phyloP scores from a whole-genome alignment of 2,113 vertebrate species.

The Ophthalmolycus amberensis region DNA sequence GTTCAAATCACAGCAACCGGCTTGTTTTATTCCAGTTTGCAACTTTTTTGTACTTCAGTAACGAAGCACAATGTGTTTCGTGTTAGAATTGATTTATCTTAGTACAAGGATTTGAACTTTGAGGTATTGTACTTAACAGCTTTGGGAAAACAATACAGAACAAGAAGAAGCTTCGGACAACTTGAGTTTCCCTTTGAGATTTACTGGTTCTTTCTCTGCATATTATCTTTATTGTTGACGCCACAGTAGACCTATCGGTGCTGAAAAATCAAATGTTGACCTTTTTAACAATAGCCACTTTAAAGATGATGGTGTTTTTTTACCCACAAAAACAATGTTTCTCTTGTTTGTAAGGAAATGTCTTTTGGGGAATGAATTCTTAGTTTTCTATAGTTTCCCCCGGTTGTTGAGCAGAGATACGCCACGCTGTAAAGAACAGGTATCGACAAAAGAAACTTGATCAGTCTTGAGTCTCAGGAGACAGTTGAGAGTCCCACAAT shows the following conservation, averaged over 20 bases:
- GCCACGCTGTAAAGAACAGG: not conserved
- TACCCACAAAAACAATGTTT: not conserved
- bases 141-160: no score
- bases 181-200: not conserved
- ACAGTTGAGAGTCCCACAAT: not conserved
- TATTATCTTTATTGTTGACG: not conserved
- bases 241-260: not conserved
- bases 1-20: no score
- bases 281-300: not conserved
- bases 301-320: not conserved
- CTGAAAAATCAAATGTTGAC: not conserved
- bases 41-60: no score
- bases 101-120: no score
- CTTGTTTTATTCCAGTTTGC: no score
- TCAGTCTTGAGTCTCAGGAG: not conserved
- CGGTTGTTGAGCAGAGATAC: not conserved
- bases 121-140: no score
- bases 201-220: not conserved
- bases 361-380: not conserved
- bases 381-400: not conserved
- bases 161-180: no score
- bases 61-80: no score
- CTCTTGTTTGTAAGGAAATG: not conserved
- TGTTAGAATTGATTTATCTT: no score
- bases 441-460: slow-evolving; percentile 16